Conservation (phyloP, 2,888 invertebrate genomes). For the Melanargia galathea region DNA sequence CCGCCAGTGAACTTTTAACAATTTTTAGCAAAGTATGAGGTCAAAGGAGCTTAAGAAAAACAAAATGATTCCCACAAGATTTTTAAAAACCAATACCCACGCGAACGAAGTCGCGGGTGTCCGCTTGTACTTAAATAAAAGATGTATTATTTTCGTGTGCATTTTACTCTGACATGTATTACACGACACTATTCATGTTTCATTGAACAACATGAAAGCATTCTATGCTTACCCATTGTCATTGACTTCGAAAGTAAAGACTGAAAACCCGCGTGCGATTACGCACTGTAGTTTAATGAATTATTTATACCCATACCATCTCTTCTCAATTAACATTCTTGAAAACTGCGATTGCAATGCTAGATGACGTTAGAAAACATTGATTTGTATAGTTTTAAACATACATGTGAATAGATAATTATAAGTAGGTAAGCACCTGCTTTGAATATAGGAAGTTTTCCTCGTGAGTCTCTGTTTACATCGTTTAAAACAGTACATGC, state of each 20-base stretch:
- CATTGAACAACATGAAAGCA: slow-evolving; percentile 11
- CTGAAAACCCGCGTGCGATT: slow-evolving; percentile 19
- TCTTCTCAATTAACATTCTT: slow-evolving; percentile 25
- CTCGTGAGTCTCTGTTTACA: background rate
- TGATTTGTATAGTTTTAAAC: slow-evolving; percentile 26
- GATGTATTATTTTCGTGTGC: too few relatives aligned
- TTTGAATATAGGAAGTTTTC: slow-evolving; percentile 19
- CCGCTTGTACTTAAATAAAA: too few relatives aligned
- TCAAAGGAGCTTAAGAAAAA: too few relatives aligned
- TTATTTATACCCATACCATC: slow-evolving; percentile 33
- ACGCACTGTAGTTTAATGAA: slow-evolving; percentile 22
- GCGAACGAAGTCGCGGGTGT: too few relatives aligned
- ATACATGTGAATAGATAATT: background rate
- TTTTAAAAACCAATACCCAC: too few relatives aligned
- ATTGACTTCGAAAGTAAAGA: slow-evolving; percentile 31
- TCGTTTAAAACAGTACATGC: background rate
- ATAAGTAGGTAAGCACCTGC: slow-evolving; percentile 7
- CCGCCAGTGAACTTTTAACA: too few relatives aligned
- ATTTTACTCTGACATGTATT: too few relatives aligned
- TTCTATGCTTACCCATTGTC: background rate
- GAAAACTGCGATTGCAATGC: slow-evolving; percentile 19
- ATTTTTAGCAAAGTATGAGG: too few relatives aligned
- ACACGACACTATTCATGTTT: background rate
- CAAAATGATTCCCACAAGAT: too few relatives aligned
- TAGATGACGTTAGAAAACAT: slow-evolving; percentile 23